Percentiles rank a stretch among this genome's conserved stretches.
Evolutionary conservation across 2,113 vertebrate genomes (phyloP).

Genomic region (Salvator merianae): DNA sequence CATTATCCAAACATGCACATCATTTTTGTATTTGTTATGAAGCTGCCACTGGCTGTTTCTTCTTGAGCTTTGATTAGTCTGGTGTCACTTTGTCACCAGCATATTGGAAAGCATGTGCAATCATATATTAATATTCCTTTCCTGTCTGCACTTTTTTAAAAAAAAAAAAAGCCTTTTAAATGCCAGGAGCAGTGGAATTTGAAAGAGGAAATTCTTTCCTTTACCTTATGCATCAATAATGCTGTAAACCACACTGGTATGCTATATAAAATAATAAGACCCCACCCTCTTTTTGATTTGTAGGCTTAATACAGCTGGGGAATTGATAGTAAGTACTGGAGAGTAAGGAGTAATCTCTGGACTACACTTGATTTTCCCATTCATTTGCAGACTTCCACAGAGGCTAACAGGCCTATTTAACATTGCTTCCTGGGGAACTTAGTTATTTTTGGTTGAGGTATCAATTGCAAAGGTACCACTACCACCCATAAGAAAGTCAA

Average conservation of each 20-base stretch:
- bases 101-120: conserved; percentile 8
- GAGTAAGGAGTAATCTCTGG: background rate
- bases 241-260: background rate
- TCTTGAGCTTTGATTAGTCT: conserved; percentile 4
- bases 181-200: too few species aligned
- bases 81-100: conserved; percentile 15
- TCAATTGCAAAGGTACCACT: too few species aligned
- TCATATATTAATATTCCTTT: background rate
- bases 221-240: background rate
- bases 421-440: too few species aligned
- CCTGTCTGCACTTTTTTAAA: background rate
- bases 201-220: background rate
- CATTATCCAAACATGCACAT: background rate
- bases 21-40: conserved; percentile 17
- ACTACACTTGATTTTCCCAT: background rate
- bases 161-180: background rate
- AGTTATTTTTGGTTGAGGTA: too few species aligned
- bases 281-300: background rate
- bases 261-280: too few species aligned
- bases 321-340: background rate
- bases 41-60: conserved; percentile 16
- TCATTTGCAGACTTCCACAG: background rate
- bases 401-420: too few species aligned
- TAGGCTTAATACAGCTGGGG: background rate
- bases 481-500: too few species aligned